Percentiles rank a stretch among this genome's conserved stretches.
Evolutionary conservation across 2,113 vertebrate genomes (phyloP).

Genomic region (Cyprinodon tularosa): DNA sequence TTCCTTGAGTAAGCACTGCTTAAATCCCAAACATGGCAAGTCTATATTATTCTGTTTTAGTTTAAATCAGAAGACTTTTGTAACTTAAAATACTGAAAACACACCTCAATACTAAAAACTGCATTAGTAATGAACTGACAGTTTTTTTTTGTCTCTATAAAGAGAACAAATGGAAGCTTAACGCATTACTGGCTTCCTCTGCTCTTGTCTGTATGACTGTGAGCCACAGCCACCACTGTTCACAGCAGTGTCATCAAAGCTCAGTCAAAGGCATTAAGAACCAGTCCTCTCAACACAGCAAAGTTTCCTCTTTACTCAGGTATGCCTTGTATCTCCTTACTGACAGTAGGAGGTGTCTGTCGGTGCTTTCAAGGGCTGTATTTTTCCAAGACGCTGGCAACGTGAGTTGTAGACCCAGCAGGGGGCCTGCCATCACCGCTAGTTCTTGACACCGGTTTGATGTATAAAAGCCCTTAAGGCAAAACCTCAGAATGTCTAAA

Average conservation of each 20-base stretch:
- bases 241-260: not conserved
- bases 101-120: no score
- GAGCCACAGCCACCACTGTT: no score
- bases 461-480: conserved; percentile 5
- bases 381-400: not conserved
- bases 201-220: not conserved
- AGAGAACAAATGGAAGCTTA: not conserved
- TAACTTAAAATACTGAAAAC: no score
- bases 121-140: no score
- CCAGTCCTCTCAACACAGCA: not conserved
- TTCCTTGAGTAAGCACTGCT: no score
- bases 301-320: not conserved
- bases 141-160: no score
- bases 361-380: not conserved
- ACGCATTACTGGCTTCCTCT: not conserved
- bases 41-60: no score
- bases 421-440: not conserved
- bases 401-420: not conserved
- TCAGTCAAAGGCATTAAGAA: not conserved
- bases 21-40: no score
- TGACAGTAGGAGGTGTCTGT: not conserved
- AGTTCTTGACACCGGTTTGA: not conserved
- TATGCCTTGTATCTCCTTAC: not conserved
- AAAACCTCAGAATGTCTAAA: not conserved
- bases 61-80: no score